Evolutionary conservation across 2,113 vertebrate genomes (phyloP).

Genomic region (Hypomesus transpacificus): DNA sequence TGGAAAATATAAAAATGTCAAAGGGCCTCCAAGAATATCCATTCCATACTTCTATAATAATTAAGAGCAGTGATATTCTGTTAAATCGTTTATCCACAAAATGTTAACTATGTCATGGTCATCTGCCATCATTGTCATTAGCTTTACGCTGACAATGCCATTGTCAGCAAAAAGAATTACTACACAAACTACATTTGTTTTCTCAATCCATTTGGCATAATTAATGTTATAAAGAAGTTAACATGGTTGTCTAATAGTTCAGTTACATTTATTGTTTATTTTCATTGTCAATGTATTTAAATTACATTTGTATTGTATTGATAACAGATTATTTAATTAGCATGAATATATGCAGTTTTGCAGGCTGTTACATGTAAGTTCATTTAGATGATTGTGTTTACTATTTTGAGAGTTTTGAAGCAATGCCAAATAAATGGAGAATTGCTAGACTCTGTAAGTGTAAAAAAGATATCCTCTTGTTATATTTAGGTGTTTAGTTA

Average conservation of each 20-base stretch:
- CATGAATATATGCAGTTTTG: too few species aligned
- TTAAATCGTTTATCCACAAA: background rate
- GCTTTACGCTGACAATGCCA: conserved; percentile 17
- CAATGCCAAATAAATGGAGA: background rate
- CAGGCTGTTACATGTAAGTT: too few species aligned
- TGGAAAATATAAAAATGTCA: background rate
- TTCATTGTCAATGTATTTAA: too few species aligned
- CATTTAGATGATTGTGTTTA: too few species aligned
- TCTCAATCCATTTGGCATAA: background rate
- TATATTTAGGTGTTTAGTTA: too few species aligned
- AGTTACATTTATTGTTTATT: too few species aligned
- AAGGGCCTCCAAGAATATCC: background rate
- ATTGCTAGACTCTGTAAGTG: background rate
- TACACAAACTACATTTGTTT: background rate
- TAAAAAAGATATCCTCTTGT: too few species aligned
- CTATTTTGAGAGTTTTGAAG: too few species aligned
- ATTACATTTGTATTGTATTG: too few species aligned
- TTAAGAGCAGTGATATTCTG: background rate
- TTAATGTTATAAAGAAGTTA: too few species aligned
- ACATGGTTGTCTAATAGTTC: too few species aligned
- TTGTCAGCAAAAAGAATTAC: conserved; percentile 28
- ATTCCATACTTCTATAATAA: background rate
- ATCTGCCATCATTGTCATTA: conserved; percentile 16
- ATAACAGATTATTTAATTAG: too few species aligned
- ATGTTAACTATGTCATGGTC: conserved; percentile 7